These are phyloP conservation scores for Eudyptes chrysolophus DNA, from an alignment of 2,113 vertebrate species.

Conservation along the genomic window DNA sequence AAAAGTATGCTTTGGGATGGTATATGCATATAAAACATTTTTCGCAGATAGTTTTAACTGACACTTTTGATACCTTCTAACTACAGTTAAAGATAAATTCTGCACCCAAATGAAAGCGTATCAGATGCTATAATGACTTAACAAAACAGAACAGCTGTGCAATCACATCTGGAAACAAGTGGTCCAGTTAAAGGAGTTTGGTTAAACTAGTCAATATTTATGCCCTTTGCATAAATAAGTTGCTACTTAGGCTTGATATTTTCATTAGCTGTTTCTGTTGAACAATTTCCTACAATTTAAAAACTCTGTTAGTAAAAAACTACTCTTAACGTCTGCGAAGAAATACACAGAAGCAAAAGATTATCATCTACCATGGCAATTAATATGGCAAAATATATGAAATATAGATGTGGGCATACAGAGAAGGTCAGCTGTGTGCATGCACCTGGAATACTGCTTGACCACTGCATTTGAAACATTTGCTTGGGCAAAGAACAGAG, in stretches of 20 bases:
- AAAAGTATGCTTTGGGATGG: not conserved
- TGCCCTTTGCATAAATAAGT: not conserved
- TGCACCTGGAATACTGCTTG: not conserved
- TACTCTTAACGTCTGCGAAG: not conserved
- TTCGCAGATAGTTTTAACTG: slow-evolving; percentile 21
- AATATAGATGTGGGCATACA: not conserved
- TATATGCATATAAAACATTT: not conserved
- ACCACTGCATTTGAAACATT: not conserved
- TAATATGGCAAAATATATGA: not conserved
- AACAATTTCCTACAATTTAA: slow-evolving; percentile 27
- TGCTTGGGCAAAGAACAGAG: not conserved
- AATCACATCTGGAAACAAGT: slow-evolving; percentile 41
- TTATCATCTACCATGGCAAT: not conserved
- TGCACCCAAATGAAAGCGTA: not conserved
- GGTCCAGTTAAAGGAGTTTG: not conserved
- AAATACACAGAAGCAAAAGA: not conserved
- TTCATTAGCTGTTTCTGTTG: not conserved
- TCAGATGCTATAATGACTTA: not conserved
- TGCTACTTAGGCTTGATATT: not conserved
- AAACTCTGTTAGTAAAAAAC: not conserved
- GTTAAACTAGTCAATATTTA: not conserved
- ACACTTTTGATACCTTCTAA: slow-evolving; percentile 21
- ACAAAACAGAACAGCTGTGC: not conserved
- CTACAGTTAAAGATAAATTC: slow-evolving; percentile 10
- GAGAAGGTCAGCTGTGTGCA: not conserved